Evolutionary conservation across 2,888 invertebrate genomes (phyloP).

Genomic region (Subacronicta megacephala): DNA sequence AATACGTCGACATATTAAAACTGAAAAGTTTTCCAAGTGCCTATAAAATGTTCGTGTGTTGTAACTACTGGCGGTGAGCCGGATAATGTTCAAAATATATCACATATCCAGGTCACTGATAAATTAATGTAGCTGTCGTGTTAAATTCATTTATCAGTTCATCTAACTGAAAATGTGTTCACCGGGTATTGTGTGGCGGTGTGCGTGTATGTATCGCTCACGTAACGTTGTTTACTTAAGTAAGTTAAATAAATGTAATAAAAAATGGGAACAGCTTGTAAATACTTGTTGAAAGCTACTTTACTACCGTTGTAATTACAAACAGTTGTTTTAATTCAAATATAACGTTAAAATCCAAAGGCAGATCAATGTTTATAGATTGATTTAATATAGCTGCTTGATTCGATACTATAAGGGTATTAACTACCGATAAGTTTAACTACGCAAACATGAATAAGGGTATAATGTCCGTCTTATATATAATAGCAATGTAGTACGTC

Average conservation of each 20-base stretch:
- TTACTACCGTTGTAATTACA: not conserved
- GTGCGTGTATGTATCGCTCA: slow-evolving; percentile 8
- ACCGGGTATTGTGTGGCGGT: slow-evolving; percentile 14
- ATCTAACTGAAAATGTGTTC: slow-evolving; percentile 32
- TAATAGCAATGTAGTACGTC: too few species aligned
- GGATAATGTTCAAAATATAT: slow-evolving; percentile 41
- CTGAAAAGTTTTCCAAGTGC: slow-evolving; percentile 14
- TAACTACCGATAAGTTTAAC: too few species aligned
- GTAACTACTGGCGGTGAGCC: slow-evolving; percentile 13
- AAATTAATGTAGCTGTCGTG: slow-evolving; percentile 41
- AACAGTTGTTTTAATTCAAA: not conserved
- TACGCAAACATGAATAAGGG: too few species aligned
- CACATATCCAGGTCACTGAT: slow-evolving; percentile 48
- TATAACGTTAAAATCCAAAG: too few species aligned
- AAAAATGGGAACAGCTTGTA: not conserved
- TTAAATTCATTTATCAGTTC: slow-evolving; percentile 46
- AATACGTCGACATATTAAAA: slow-evolving; percentile 25
- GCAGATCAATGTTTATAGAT: too few species aligned
- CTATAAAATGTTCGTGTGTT: slow-evolving; percentile 10
- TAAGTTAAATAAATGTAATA: not conserved
- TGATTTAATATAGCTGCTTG: too few species aligned
- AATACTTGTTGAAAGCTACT: not conserved
- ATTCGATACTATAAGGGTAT: too few species aligned
- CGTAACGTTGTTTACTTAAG: not conserved
- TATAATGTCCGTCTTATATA: too few species aligned